These are phyloP conservation scores for Bothrops jararaca DNA, from an alignment of 2,113 vertebrate genomes.

Conservation along the genomic window DNA sequence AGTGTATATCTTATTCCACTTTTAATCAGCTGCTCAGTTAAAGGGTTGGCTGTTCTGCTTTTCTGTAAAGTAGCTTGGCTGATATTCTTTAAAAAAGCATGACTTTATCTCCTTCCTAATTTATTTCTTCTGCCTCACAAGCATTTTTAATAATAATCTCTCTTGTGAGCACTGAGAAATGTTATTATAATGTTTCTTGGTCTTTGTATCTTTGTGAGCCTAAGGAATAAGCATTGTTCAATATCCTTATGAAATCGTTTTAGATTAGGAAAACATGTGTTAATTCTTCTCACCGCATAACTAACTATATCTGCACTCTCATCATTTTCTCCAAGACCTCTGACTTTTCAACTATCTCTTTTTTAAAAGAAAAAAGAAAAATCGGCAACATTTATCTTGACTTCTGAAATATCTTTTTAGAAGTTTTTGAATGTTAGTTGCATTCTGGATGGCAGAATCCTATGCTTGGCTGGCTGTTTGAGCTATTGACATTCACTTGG, in stretches of 20 bases:
- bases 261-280: background rate
- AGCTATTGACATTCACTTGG: background rate
- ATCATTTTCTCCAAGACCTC: background rate
- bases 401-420: background rate
- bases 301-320: background rate
- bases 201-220: background rate
- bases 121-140: background rate
- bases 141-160: background rate
- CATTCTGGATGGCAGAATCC: background rate
- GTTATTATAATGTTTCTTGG: background rate
- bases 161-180: background rate
- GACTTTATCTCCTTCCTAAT: background rate
- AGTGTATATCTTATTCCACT: background rate
- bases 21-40: background rate
- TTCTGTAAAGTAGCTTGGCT: background rate
- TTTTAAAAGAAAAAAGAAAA: background rate
- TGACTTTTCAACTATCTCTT: background rate
- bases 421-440: background rate
- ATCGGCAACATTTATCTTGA: background rate
- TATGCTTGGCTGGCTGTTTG: background rate
- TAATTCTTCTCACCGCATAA: background rate
- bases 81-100: background rate
- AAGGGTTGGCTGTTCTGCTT: background rate
- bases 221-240: background rate
- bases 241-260: background rate